Conservation (phyloP, 2,888 invertebrate species). For the Sialis lutaria region DNA sequence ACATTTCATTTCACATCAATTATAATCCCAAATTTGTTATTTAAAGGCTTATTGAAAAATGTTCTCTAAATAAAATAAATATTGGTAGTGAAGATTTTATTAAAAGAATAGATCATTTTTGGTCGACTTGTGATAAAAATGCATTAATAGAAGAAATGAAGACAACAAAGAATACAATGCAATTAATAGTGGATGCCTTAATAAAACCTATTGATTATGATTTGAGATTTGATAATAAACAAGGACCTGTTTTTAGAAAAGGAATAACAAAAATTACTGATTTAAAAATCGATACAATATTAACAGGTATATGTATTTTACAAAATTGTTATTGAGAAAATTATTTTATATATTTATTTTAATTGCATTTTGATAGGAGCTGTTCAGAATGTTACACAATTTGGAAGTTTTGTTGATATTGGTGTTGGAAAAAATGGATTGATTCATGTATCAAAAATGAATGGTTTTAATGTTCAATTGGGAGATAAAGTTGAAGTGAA, state of each 20-base stretch:
- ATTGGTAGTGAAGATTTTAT: constrained; percentile 27
- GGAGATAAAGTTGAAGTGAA: constrained; percentile 53
- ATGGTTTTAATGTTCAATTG: constrained; percentile 35
- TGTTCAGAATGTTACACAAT: constrained; percentile 71
- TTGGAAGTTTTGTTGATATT: constrained; percentile 83
- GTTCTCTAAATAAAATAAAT: constrained; percentile 20
- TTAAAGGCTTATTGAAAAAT: constrained; percentile 22
- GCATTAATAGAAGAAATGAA: constrained; percentile 32
- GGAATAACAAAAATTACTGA: constrained; percentile 51
- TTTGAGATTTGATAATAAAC: constrained; percentile 45
- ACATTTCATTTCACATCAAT: constrained; percentile 5
- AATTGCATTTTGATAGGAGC: constrained; percentile 35
- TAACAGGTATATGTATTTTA: constrained; percentile 36
- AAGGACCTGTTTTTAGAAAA: constrained; percentile 58
- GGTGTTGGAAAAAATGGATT: constrained; percentile 56
- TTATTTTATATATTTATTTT: constrained; percentile 9
- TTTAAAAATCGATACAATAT: constrained; percentile 36
- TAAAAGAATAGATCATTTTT: constrained; percentile 18
- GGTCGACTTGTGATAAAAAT: constrained; percentile 15
- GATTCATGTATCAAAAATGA: constrained; percentile 44
- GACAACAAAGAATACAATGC: constrained; percentile 42
- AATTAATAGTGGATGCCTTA: constrained; percentile 57
- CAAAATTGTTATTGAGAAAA: neutral
- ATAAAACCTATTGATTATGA: constrained; percentile 54
- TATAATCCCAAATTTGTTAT: constrained; percentile 2